Evolutionary conservation across 2,888 invertebrate genomes (phyloP).

Genomic region (Tortrix viridana): DNA sequence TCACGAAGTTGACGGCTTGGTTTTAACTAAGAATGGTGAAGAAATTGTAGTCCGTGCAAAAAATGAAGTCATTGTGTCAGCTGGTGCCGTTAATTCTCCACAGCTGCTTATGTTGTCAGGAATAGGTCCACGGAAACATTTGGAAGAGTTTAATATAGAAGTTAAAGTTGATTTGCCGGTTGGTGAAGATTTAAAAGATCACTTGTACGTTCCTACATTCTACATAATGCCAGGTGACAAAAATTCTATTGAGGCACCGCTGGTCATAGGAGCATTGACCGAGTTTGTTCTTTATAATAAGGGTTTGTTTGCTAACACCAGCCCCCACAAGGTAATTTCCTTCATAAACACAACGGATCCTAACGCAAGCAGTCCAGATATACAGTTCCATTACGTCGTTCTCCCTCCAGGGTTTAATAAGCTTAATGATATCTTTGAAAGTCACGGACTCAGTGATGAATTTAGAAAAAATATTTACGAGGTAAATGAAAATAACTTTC

Average conservation of each 20-base stretch:
- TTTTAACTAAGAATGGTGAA: conserved; percentile 62
- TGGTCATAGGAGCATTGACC: conserved; percentile 57
- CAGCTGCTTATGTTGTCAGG: conserved; percentile 82
- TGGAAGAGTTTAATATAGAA: conserved; percentile 63
- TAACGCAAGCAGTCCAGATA: conserved; percentile 56
- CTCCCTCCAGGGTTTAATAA: conserved; percentile 55
- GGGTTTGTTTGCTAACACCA: conserved; percentile 75
- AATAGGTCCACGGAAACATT: conserved; percentile 74
- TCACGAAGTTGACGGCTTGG: conserved; percentile 70
- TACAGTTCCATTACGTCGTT: conserved; percentile 61
- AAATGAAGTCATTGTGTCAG: conserved; percentile 80
- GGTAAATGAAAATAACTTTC: conserved; percentile 55
- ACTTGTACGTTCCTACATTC: conserved; percentile 68
- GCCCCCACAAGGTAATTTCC: conserved; percentile 61
- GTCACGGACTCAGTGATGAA: conserved; percentile 56
- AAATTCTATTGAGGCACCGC: conserved; percentile 49
- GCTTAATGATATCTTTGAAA: conserved; percentile 53
- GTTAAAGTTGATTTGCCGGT: conserved; percentile 74
- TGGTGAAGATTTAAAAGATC: conserved; percentile 81
- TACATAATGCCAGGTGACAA: conserved; percentile 59
- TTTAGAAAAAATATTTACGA: conserved; percentile 50
- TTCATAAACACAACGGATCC: conserved; percentile 64
- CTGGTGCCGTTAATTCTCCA: conserved; percentile 79
- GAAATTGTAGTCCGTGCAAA: conserved; percentile 61
- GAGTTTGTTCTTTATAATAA: conserved; percentile 75